Conservation (phyloP, 2,797 vertebrate species). For the Remorina albescens region DNA sequence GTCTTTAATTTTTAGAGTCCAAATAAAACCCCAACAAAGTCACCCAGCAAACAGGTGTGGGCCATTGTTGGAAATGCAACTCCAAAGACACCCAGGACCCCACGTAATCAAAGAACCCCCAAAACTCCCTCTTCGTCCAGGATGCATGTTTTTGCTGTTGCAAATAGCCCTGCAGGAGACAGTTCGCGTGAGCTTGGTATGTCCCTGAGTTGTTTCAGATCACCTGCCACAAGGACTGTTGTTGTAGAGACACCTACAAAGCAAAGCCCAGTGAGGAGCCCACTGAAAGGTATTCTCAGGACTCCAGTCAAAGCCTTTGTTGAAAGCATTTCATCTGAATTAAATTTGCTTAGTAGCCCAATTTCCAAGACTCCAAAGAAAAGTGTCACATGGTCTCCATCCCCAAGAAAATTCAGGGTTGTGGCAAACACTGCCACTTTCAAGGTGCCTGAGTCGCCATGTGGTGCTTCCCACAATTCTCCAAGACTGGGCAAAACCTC, state of each 20-base stretch:
- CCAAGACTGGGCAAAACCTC: slow-evolving; percentile 61
- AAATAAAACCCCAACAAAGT: slow-evolving; percentile 85
- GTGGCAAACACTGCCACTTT: slow-evolving; percentile 49
- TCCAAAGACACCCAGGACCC: slow-evolving; percentile 43
- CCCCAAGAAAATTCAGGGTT: slow-evolving; percentile 61
- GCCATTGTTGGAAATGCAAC: slow-evolving; percentile 45
- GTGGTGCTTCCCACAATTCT: slow-evolving; percentile 51
- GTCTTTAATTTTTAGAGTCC: slow-evolving; percentile 73
- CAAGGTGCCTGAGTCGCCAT: slow-evolving; percentile 79
- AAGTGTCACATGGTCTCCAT: slow-evolving; percentile 84
- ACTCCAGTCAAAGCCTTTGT: slow-evolving; percentile 74
- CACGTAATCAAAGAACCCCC: slow-evolving; percentile 40
- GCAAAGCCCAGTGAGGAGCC: slow-evolving; percentile 57
- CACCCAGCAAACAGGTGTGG: slow-evolving; percentile 55
- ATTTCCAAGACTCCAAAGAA: slow-evolving; percentile 70
- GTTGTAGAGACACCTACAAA: slow-evolving; percentile 68
- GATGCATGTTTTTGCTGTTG: slow-evolving; percentile 15
- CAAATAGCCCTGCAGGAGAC: slow-evolving; percentile 59
- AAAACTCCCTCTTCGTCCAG: slow-evolving; percentile 58
- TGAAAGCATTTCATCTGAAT: slow-evolving; percentile 31
- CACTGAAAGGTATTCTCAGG: slow-evolving; percentile 82
- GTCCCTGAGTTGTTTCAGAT: slow-evolving; percentile 71
- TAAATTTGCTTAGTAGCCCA: slow-evolving; percentile 62
- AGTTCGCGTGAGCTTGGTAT: slow-evolving; percentile 41
- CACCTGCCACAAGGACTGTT: slow-evolving; percentile 61